These are phyloP conservation scores for Enteromius mattozi DNA, from an alignment of 2,797 vertebrate genomes.

Conservation along the genomic window DNA sequence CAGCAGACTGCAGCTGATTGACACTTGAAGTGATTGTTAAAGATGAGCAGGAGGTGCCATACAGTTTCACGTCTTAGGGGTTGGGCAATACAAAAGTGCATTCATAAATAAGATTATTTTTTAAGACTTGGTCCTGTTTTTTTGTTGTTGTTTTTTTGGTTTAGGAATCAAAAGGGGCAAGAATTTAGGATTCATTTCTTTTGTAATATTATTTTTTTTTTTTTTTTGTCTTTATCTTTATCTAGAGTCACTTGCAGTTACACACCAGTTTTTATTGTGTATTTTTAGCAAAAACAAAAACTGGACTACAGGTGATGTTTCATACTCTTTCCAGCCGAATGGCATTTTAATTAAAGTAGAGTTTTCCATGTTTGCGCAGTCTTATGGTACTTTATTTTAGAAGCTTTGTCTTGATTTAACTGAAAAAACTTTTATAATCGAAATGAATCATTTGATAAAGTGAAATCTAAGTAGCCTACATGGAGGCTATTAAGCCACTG, in stretches of 20 bases:
- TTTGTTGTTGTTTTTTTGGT: not conserved
- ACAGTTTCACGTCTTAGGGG: not conserved
- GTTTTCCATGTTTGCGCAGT: not conserved
- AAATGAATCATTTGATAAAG: not conserved
- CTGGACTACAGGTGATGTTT: not conserved
- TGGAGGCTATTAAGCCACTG: not conserved
- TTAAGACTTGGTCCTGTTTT: not conserved
- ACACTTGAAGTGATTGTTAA: slow-evolving; percentile 76
- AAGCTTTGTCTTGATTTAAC: not conserved
- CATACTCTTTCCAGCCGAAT: not conserved
- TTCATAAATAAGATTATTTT: slow-evolving; percentile 9
- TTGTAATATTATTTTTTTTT: not conserved
- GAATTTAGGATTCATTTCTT: not conserved
- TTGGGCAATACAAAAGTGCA: slow-evolving; percentile 23
- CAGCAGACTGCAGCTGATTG: slow-evolving; percentile 87
- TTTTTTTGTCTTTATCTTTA: not conserved
- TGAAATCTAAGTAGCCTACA: not conserved
- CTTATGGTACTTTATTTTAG: not conserved
- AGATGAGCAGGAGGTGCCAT: slow-evolving; percentile 1
- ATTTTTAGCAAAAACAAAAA: not conserved
- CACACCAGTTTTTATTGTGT: not conserved
- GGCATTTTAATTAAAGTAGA: slow-evolving; percentile 15
- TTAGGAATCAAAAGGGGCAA: not conserved
- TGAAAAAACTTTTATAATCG: not conserved
- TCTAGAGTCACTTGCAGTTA: not conserved